Evolutionary conservation across 2,113 vertebrate genomes (phyloP).

Genomic region (Hippopotamus amphibius): DNA sequence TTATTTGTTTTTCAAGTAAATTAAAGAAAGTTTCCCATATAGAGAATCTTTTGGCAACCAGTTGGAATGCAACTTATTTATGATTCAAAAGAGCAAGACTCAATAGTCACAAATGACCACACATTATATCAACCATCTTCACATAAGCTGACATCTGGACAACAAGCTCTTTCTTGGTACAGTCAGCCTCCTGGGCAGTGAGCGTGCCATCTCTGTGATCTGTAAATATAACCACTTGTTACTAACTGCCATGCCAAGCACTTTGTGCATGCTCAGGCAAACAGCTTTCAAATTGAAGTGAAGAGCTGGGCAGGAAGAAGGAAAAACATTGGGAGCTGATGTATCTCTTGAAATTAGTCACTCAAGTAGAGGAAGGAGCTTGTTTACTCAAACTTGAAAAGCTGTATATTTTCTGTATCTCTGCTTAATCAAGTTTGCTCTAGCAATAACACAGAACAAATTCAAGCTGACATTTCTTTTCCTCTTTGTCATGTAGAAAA

Average conservation of each 20-base stretch:
- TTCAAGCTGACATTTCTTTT: background rate
- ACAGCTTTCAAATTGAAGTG: constrained; percentile 24
- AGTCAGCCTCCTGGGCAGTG: background rate
- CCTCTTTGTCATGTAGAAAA: background rate
- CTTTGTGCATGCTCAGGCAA: constrained; percentile 36
- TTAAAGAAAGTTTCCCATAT: background rate
- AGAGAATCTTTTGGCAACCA: background rate
- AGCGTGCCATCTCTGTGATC: constrained; percentile 11
- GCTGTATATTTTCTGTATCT: background rate
- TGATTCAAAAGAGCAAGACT: background rate
- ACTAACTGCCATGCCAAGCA: constrained; percentile 34
- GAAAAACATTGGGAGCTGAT: background rate
- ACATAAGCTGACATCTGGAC: constrained; percentile 52
- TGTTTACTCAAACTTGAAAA: constrained; percentile 53
- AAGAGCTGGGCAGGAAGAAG: background rate
- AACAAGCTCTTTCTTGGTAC: constrained; percentile 1
- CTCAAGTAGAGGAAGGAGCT: background rate
- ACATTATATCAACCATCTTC: constrained; percentile 14
- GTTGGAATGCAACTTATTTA: background rate
- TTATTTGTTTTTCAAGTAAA: constrained; percentile 1
- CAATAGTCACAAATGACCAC: background rate
- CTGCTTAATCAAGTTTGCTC: background rate
- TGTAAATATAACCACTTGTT: constrained; percentile 42
- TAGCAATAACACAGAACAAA: background rate
- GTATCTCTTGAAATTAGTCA: constrained; percentile 26